A percentile compares a stretch with the other conserved stretches of the same genome.
Evolutionary conservation across 2,113 vertebrate species (phyloP).

Genomic region (Lepus europaeus): DNA sequence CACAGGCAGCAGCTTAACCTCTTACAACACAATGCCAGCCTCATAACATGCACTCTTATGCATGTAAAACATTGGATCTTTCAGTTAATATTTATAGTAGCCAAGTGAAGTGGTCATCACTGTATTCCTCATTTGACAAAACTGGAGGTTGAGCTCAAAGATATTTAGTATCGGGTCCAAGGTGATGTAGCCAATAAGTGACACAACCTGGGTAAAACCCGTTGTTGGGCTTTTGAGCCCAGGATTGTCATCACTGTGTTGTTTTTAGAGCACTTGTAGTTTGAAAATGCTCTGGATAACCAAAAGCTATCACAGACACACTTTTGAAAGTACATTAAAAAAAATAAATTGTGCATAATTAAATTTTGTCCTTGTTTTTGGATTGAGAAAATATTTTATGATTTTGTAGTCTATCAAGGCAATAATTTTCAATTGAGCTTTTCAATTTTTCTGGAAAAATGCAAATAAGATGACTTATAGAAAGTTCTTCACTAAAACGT

Average conservation of each 20-base stretch:
- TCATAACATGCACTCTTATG: not conserved
- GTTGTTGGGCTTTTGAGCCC: not conserved
- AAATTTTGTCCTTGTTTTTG: not conserved
- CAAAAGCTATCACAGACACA: not conserved
- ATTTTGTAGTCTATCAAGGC: not conserved
- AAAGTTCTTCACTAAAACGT: not conserved
- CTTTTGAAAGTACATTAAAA: slow-evolving; percentile 20
- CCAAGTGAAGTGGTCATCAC: not conserved
- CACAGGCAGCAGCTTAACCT: too few species aligned
- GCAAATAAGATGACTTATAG: not conserved
- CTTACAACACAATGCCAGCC: too few species aligned
- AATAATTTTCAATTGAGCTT: not conserved
- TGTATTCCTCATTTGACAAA: not conserved
- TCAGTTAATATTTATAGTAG: not conserved
- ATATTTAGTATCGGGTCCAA: not conserved
- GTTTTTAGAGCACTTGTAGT: not conserved
- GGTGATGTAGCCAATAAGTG: not conserved
- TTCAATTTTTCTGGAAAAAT: not conserved
- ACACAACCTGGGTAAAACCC: not conserved
- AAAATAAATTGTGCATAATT: not conserved
- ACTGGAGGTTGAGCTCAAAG: not conserved
- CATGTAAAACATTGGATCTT: not conserved
- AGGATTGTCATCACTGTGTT: not conserved
- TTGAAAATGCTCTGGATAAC: not conserved
- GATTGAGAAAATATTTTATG: slow-evolving; percentile 21